Evolutionary conservation across 2,888 invertebrate genomes (phyloP).

Genomic region (Agrotis clavis): DNA sequence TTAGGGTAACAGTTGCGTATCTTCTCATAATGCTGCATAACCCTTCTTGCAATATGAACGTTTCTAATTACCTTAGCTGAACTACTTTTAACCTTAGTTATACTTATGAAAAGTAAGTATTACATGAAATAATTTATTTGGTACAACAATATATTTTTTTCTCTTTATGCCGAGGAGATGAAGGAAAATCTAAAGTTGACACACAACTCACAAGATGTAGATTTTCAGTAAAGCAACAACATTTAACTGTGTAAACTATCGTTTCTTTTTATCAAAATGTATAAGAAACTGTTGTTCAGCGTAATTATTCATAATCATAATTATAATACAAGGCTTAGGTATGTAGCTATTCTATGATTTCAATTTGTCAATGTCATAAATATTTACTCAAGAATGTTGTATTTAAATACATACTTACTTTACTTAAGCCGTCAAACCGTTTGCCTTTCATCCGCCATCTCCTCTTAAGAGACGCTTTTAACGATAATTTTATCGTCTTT

Average conservation of each 20-base stretch:
- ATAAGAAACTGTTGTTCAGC: conserved; percentile 15
- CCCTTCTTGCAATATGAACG: neutral
- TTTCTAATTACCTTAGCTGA: too few relatives aligned
- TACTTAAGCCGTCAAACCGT: neutral
- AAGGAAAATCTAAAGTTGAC: neutral
- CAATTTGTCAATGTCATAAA: neutral
- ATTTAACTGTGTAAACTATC: conserved; percentile 34
- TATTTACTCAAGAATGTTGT: neutral
- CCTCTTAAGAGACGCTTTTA: neutral
- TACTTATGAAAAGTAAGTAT: neutral
- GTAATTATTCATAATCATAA: neutral
- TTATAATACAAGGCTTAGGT: neutral
- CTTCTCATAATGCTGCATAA: too few relatives aligned
- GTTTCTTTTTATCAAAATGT: conserved; percentile 14
- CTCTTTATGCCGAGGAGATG: neutral
- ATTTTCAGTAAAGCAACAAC: conserved; percentile 37
- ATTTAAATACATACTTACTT: neutral
- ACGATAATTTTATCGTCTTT: neutral
- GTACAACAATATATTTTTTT: neutral
- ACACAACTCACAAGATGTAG: conserved; percentile 29
- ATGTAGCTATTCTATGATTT: neutral
- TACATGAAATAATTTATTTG: neutral
- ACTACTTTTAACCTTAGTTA: neutral
- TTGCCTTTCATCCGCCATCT: neutral
- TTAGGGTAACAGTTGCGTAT: too few relatives aligned